These are phyloP conservation scores for Dysidea cf. avara DNA, from an alignment of 37 sponge, comb jelly and placozoan genomes.

Conservation along the genomic window DNA sequence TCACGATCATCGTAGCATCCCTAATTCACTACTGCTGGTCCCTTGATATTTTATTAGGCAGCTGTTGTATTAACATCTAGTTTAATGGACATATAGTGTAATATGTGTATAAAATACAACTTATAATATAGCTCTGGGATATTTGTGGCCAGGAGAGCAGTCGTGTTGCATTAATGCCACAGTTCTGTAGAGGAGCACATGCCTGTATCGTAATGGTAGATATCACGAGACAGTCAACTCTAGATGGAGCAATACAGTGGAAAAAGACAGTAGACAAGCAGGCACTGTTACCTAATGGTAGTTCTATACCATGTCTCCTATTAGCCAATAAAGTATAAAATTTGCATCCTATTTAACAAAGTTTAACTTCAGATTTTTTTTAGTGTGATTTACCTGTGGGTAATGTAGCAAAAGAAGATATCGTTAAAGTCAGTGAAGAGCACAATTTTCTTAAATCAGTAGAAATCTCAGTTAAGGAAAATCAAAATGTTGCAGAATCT, in stretches of 20 bases:
- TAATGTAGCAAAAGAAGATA: background rate
- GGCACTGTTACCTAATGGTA: slow-evolving; percentile 59
- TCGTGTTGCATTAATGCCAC: slow-evolving; percentile 32
- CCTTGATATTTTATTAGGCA: too few relatives aligned
- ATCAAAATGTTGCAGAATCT: slow-evolving; percentile 42
- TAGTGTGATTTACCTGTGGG: background rate
- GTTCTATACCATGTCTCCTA: slow-evolving; percentile 58
- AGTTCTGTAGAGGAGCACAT: slow-evolving; percentile 42
- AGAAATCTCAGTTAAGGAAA: slow-evolving; percentile 65
- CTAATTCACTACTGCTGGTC: too few relatives aligned
- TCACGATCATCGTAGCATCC: too few relatives aligned
- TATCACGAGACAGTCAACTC: slow-evolving; percentile 38
- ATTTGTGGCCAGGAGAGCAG: too few relatives aligned
- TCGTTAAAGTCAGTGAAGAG: slow-evolving; percentile 5
- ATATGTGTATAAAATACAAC: too few relatives aligned
- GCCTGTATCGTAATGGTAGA: slow-evolving; percentile 72
- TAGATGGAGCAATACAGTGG: slow-evolving; percentile 62
- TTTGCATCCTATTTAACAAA: background rate
- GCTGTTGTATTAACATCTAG: too few relatives aligned
- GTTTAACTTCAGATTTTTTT: background rate
- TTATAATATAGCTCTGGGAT: too few relatives aligned
- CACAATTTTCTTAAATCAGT: slow-evolving; percentile 48
- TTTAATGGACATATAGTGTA: too few relatives aligned
- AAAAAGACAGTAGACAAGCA: slow-evolving; percentile 57
- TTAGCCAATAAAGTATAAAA: slow-evolving; percentile 67